Percentiles rank a stretch among this genome's conserved stretches.
These are phyloP conservation scores for Eumaeus atala DNA, from an alignment of 1,140 invertebrate species.

Conservation along the genomic window DNA sequence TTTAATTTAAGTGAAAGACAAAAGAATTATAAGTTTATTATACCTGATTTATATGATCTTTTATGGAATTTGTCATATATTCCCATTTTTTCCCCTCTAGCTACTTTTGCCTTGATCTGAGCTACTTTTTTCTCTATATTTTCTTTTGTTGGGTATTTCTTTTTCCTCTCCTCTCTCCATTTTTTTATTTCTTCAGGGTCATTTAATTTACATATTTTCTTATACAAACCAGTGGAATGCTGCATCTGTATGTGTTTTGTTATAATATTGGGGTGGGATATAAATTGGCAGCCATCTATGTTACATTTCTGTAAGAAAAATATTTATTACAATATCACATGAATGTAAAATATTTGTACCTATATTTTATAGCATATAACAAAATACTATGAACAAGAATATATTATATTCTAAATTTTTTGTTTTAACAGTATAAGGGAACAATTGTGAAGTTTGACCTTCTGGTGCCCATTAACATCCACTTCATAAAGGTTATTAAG, in stretches of 20 bases:
- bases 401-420: too few species aligned
- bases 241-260: constrained; percentile 87
- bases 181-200: constrained; percentile 86
- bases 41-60: constrained; percentile 28
- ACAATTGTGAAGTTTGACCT: too few species aligned
- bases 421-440: too few species aligned
- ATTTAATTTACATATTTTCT: constrained; percentile 82
- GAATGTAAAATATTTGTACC: too few species aligned
- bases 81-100: constrained; percentile 81
- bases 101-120: constrained; percentile 77
- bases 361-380: too few species aligned
- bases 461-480: too few species aligned
- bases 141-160: constrained; percentile 80
- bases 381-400: too few species aligned
- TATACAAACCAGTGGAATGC: constrained; percentile 85
- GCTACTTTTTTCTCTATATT: constrained; percentile 82
- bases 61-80: constrained; percentile 44
- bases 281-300: constrained; percentile 86
- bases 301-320: constrained; percentile 76
- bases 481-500: too few species aligned
- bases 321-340: background rate
- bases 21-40: too few species aligned
- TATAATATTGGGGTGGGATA: constrained; percentile 85
- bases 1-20: too few species aligned
- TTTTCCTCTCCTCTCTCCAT: constrained; percentile 87